Conservation (phyloP, 2,888 invertebrate genomes). For the Drosophila lutescens region DNA sequence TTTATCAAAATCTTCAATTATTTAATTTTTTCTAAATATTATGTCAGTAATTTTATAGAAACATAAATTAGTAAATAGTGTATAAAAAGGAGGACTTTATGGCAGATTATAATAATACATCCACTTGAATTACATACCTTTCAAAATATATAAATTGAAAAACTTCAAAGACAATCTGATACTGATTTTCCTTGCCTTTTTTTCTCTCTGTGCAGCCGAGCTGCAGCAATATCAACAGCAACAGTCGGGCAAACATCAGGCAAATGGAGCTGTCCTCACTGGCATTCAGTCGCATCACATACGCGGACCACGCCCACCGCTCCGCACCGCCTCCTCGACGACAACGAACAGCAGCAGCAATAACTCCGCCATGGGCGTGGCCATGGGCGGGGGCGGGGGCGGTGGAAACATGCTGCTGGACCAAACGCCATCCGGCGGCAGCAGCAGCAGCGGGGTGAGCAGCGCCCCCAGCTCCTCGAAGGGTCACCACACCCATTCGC, state of each 20-base stretch:
- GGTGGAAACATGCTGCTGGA: constrained; percentile 65
- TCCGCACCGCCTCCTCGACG: constrained; percentile 83
- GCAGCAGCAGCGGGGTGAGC: constrained; percentile 83
- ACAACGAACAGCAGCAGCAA: constrained; percentile 65
- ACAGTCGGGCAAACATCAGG: constrained; percentile 82
- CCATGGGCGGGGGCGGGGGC: constrained; percentile 45
- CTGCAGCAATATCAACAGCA: constrained; percentile 81
- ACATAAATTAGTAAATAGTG: too few relatives aligned
- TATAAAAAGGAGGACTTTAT: too few relatives aligned
- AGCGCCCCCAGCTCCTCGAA: constrained; percentile 83
- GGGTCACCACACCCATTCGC: constrained; percentile 79
- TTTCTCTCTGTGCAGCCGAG: constrained; percentile 49
- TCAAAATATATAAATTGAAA: too few relatives aligned
- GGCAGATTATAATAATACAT: too few relatives aligned
- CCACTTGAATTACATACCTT: too few relatives aligned
- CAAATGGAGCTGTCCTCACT: constrained; percentile 82
- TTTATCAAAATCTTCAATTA: too few relatives aligned
- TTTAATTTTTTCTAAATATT: too few relatives aligned
- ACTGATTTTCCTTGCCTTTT: not conserved
- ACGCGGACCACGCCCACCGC: constrained; percentile 84
- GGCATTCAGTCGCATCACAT: constrained; percentile 81
- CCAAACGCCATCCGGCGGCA: constrained; percentile 82
- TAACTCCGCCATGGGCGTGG: constrained; percentile 49
- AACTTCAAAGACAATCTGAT: too few relatives aligned
- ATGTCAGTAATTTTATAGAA: too few relatives aligned